Evolutionary conservation across 2,797 vertebrate genomes (phyloP).

Genomic region (Synaphobranchus kaupii): DNA sequence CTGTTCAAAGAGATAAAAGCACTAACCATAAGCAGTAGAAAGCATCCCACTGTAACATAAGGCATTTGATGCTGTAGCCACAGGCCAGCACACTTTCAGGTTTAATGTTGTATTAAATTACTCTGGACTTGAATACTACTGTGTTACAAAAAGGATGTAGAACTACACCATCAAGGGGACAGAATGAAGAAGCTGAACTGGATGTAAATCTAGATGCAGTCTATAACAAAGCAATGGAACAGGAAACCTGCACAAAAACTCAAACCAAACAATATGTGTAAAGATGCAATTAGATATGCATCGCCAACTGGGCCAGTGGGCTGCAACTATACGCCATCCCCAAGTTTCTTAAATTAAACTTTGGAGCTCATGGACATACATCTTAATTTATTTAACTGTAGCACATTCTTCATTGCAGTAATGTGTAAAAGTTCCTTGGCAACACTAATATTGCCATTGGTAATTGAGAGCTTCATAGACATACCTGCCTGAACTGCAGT

Average conservation of each 20-base stretch:
- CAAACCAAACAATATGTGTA: neutral
- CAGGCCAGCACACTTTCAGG: neutral
- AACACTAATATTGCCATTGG: neutral
- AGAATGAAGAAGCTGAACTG: neutral
- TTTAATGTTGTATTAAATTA: neutral
- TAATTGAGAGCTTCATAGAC: neutral
- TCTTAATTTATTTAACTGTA: neutral
- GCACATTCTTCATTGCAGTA: neutral
- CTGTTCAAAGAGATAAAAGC: no score
- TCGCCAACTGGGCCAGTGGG: neutral
- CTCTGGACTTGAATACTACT: neutral
- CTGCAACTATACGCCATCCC: neutral
- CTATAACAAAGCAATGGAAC: neutral
- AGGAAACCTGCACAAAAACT: neutral
- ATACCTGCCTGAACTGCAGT: neutral
- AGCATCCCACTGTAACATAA: neutral
- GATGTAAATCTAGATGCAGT: neutral
- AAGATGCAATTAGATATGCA: neutral
- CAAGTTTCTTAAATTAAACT: neutral
- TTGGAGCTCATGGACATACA: neutral
- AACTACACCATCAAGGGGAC: neutral
- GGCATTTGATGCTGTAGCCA: neutral
- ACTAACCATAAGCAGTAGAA: neutral
- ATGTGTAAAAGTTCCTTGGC: neutral
- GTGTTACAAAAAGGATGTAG: neutral